Evolutionary conservation across 2,113 vertebrate genomes (phyloP).

Genomic region (Cyprinus carpio): DNA sequence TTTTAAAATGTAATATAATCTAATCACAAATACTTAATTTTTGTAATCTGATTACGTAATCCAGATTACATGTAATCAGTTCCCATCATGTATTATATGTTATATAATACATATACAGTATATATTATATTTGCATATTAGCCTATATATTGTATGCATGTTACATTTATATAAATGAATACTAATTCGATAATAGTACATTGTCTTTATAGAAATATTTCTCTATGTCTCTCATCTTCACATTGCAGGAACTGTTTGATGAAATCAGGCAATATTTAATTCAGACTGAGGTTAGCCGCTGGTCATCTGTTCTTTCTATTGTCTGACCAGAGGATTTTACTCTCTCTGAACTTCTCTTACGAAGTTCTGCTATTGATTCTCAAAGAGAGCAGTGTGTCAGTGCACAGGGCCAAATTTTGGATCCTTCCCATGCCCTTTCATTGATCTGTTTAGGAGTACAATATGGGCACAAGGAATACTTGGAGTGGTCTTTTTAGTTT

Average conservation of each 20-base stretch:
- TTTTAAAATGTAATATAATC: too few relatives aligned
- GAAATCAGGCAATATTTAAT: neutral
- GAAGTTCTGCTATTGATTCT: conserved; percentile 66
- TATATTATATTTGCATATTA: too few relatives aligned
- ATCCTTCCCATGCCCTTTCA: conserved; percentile 59
- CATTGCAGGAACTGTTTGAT: conserved; percentile 4
- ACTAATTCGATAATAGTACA: too few relatives aligned
- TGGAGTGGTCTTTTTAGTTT: conserved; percentile 51
- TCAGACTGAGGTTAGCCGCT: neutral
- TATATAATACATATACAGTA: too few relatives aligned
- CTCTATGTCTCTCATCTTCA: too few relatives aligned
- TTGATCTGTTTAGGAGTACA: conserved; percentile 62
- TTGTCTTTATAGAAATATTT: too few relatives aligned
- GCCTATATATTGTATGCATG: too few relatives aligned
- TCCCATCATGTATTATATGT: too few relatives aligned
- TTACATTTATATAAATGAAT: too few relatives aligned
- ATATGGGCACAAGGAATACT: conserved; percentile 29
- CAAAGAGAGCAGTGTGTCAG: conserved; percentile 56
- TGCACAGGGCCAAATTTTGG: conserved; percentile 39
- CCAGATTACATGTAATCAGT: too few relatives aligned
- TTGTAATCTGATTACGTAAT: too few relatives aligned
- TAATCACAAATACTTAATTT: too few relatives aligned
- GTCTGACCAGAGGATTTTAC: conserved; percentile 31
- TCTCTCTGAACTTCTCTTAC: conserved; percentile 64
- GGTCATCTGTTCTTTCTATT: neutral